Evolutionary conservation across 1,140 invertebrate species (phyloP), one percentile per base, ranked within the genome.

Genomic region (Venustaconcha ellipsiformis): DNA sequence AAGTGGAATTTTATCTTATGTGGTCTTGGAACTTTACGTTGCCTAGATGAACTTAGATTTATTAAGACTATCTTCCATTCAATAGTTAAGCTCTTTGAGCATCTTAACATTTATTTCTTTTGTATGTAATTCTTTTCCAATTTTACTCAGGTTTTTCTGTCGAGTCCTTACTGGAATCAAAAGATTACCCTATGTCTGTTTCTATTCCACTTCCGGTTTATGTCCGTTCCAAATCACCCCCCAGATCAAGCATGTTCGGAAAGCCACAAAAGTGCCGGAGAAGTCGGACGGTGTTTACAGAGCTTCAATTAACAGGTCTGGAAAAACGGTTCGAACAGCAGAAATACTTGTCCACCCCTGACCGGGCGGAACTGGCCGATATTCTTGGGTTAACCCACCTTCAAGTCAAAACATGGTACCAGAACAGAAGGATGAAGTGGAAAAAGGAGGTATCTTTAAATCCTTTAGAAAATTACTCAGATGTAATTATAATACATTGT

Each of bases 321-420:
- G 98, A 99, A 88, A 96, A 98, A 84, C 92, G 97, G 56, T 99
- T 99, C 88, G 97, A 99, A 84, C 94, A 94, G 0, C 97, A 99
- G 88, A 93, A 97, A 72, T 99, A 99, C 90, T 92, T 99, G 17
- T 98, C 96, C 13, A 99, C 98, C 0, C 97, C 97, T 0, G 98
- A 99, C 87, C 90, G 98, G 66, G 95, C 99, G 13, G 97, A 99
- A 86, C 90, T 99, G 63, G 98, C 98, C 0, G 94, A 94, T 5
- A 94, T 94, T 0, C 91, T 99, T 17, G 96, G 96, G 83, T 92
- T 99, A 4, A 98, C 96, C 2, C 97, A 99, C 91, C 98, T 98
- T 0, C 98, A 99, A 91, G 94, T 94, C 8, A 92, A 91, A 80
- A 92, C 91, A 0, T 91, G 90, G 90, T 89, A 90, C 68, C 88